Evolutionary conservation across 2,888 invertebrate genomes (phyloP).

Genomic region (Dynastes maya): DNA sequence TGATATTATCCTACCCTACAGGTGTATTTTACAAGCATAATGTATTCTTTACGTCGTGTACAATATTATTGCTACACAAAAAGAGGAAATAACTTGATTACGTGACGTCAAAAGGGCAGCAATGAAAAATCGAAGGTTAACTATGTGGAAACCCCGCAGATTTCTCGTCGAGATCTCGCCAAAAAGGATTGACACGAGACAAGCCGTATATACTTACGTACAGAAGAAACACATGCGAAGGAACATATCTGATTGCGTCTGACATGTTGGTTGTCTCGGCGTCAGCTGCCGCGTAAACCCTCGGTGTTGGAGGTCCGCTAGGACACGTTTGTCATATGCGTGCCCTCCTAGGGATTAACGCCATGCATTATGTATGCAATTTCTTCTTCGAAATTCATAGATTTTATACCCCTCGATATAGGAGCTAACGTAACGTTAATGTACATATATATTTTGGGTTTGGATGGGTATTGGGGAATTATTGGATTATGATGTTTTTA

Average conservation of each 20-base stretch:
- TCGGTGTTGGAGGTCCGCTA: no score
- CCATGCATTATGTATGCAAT: slow-evolving; percentile 12
- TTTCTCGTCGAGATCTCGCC: background rate
- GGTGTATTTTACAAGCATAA: background rate
- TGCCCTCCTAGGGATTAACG: background rate
- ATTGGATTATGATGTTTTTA: no score
- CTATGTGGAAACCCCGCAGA: slow-evolving; percentile 6
- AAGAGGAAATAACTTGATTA: background rate
- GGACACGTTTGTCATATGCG: background rate
- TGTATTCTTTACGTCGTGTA: background rate
- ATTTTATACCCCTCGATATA: background rate
- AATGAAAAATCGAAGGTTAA: slow-evolving; percentile 10
- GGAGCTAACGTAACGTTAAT: background rate
- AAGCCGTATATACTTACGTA: background rate
- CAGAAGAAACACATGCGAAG: background rate
- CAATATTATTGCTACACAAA: background rate
- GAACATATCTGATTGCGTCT: slow-evolving; percentile 9
- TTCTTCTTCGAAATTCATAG: slow-evolving; percentile 16
- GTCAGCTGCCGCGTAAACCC: background rate
- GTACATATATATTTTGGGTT: background rate
- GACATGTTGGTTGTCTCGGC: background rate
- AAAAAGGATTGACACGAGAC: background rate
- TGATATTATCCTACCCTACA: background rate
- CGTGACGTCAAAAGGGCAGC: background rate
- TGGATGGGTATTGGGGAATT: no score